phyloP scores from a whole-genome alignment of 2,888 invertebrate genomes.

The Noctua fimbriata region DNA sequence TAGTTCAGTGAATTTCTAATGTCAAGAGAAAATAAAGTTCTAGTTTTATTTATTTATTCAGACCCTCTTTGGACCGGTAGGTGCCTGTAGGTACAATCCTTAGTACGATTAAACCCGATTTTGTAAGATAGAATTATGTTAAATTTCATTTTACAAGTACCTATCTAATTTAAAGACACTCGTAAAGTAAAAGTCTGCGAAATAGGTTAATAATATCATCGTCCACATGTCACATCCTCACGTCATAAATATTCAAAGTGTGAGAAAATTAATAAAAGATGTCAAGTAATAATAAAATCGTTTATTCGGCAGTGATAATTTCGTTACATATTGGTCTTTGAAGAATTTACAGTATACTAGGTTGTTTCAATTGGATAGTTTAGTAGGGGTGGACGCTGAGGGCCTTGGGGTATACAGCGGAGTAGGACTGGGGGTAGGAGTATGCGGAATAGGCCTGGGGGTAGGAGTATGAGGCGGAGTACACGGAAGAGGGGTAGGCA shows the following conservation, averaged over 20 bases:
- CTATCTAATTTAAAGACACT: neutral
- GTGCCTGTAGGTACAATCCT: neutral
- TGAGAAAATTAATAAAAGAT: conserved; percentile 39
- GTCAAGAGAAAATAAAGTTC: neutral
- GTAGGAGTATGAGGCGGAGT: conserved; percentile 70
- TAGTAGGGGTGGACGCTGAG: conserved; percentile 83
- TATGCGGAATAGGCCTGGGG: conserved; percentile 69
- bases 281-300: conserved; percentile 46
- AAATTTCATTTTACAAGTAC: neutral
- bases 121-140: neutral
- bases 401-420: conserved; percentile 77
- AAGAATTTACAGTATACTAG: conserved; percentile 19
- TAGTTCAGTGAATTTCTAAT: neutral
- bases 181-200: neutral
- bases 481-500: conserved; percentile 53
- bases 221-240: neutral
- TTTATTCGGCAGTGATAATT: conserved; percentile 76
- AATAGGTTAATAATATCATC: neutral
- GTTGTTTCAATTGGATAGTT: conserved; percentile 48
- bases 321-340: conserved; percentile 41
- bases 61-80: neutral
- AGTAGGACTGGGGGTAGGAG: conserved; percentile 64
- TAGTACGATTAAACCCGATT: neutral
- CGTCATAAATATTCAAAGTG: neutral
- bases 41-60: neutral